phyloP scores from a whole-genome alignment of 2,888 invertebrate species.

The Cataglyphis livida region DNA sequence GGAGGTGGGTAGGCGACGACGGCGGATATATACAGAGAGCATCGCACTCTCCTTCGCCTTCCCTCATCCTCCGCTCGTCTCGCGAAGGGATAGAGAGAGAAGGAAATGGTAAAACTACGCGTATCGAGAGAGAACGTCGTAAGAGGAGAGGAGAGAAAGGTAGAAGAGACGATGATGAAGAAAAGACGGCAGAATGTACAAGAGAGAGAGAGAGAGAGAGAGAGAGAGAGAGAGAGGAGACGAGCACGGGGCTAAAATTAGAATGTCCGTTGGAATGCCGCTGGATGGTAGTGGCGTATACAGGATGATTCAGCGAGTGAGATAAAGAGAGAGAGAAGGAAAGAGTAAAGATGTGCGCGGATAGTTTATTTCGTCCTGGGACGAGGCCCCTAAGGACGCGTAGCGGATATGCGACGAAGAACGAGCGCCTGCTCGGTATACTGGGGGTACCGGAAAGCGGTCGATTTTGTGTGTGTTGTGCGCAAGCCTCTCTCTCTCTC shows the following conservation, averaged over 20 bases:
- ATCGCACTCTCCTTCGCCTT: conserved; percentile 64
- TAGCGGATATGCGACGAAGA: conserved; percentile 35
- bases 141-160: conserved; percentile 14
- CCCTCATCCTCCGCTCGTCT: conserved; percentile 36
- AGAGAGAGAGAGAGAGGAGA: conserved; percentile 57
- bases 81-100: conserved; percentile 33
- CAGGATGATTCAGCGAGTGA: conserved; percentile 75
- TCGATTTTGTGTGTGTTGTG: conserved; percentile 8
- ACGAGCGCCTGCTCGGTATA: conserved; percentile 10
- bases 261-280: conserved; percentile 82
- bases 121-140: conserved; percentile 51
- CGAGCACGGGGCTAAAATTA: conserved; percentile 80
- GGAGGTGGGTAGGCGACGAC: conserved; percentile 24
- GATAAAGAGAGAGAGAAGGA: conserved; percentile 50
- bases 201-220: conserved; percentile 18
- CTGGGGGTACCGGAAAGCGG: conserved; percentile 26
- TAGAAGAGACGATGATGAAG: conserved; percentile 29
- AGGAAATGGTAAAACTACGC: conserved; percentile 56
- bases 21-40: conserved; percentile 70
- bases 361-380: conserved; percentile 50
- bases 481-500: neutral
- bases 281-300: conserved; percentile 73
- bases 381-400: conserved; percentile 31
- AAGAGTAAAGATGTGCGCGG: conserved; percentile 41
- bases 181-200: conserved; percentile 43